Conservation (phyloP, 2,888 invertebrate genomes). For the Aphrophora alni region DNA sequence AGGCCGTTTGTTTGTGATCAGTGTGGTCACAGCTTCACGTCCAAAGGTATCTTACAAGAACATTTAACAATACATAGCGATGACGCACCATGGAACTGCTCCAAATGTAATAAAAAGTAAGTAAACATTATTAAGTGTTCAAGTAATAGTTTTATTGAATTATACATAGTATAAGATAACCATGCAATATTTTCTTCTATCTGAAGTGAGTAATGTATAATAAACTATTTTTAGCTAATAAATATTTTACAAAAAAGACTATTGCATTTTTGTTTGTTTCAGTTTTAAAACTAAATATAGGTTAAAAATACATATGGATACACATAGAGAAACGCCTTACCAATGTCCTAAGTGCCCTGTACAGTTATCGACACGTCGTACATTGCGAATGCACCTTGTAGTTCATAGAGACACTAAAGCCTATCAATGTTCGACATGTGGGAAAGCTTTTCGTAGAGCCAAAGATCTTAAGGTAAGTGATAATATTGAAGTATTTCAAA, state of each 20-base stretch:
- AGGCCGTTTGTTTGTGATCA: constrained; percentile 65
- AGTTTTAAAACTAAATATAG: constrained; percentile 65
- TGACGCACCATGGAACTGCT: constrained; percentile 63
- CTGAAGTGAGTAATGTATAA: no score
- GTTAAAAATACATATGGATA: constrained; percentile 64
- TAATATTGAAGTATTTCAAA: not conserved
- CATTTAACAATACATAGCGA: constrained; percentile 66
- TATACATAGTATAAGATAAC: no score
- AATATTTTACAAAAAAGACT: no score
- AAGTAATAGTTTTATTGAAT: constrained; percentile 38
- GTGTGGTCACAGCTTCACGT: constrained; percentile 65
- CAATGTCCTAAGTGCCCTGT: constrained; percentile 62
- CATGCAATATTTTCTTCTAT: no score
- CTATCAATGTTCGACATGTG: constrained; percentile 63
- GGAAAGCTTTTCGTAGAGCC: constrained; percentile 62
- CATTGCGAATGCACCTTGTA: constrained; percentile 62
- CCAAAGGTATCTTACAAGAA: constrained; percentile 64
- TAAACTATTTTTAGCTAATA: no score
- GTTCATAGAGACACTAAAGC: constrained; percentile 63
- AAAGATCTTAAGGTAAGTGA: constrained; percentile 46
- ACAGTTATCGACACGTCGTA: constrained; percentile 63
- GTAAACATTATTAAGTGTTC: constrained; percentile 40
- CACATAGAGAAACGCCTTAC: constrained; percentile 63
- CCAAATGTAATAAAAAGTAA: constrained; percentile 62
- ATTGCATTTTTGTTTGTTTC: constrained; percentile 40